A percentile compares a stretch with the other conserved stretches of the same genome.
Evolutionary conservation across 92 coral and sea anemone genomes (phyloP).

Genomic region (Blastomussa wellsi): DNA sequence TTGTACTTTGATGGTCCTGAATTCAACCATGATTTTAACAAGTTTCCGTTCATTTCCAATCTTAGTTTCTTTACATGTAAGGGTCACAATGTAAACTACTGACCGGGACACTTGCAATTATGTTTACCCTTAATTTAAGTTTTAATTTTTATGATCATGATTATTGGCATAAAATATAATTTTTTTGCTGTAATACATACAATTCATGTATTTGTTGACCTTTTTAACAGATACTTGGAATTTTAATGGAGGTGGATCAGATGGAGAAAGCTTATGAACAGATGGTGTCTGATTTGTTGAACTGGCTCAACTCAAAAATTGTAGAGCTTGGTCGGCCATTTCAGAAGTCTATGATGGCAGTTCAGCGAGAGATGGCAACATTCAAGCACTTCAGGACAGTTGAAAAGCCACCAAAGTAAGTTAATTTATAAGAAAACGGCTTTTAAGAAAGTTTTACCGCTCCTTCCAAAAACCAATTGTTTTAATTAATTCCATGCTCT

Average conservation of each 20-base stretch:
- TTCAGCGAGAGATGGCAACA: slow-evolving; percentile 86
- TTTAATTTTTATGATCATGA: background rate
- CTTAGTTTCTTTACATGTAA: too few species aligned
- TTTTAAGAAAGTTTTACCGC: background rate
- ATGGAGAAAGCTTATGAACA: slow-evolving; percentile 80
- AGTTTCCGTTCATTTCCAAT: too few species aligned
- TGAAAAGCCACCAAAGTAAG: slow-evolving; percentile 97
- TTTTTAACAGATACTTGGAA: slow-evolving; percentile 76
- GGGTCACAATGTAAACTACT: too few species aligned
- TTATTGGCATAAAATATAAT: background rate
- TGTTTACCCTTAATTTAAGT: background rate
- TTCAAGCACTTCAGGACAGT: slow-evolving; percentile 95
- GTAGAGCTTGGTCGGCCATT: slow-evolving; percentile 80
- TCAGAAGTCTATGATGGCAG: slow-evolving; percentile 85
- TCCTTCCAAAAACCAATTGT: too few species aligned
- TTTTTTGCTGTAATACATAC: background rate
- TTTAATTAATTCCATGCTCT: too few species aligned
- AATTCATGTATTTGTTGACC: background rate
- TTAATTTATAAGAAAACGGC: background rate
- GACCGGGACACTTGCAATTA: too few species aligned
- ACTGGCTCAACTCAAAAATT: slow-evolving; percentile 81
- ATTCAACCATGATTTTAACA: too few species aligned
- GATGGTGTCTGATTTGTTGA: slow-evolving; percentile 86
- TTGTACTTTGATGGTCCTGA: too few species aligned
- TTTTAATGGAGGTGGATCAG: slow-evolving; percentile 91